These are phyloP conservation scores for Anadara kagoshimensis DNA, from an alignment of 1,140 invertebrate species.

Conservation along the genomic window DNA sequence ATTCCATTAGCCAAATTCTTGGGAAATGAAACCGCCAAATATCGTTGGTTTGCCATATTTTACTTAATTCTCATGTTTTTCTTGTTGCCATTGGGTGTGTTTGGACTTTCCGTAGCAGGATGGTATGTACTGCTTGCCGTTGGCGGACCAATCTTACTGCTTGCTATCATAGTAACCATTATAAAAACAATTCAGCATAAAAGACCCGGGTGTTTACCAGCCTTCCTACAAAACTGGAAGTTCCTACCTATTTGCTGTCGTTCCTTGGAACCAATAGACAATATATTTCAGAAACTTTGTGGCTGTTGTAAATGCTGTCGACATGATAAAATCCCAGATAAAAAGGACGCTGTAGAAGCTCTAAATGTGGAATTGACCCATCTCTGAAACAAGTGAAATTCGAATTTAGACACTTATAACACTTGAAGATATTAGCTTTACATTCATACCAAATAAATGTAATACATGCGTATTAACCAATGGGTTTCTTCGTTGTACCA, in stretches of 20 bases:
- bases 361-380: too few species aligned
- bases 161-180: slow-evolving; percentile 49
- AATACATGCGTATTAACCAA: too few species aligned
- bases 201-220: slow-evolving; percentile 50
- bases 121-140: slow-evolving; percentile 61
- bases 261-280: slow-evolving; percentile 60
- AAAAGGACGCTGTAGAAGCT: too few species aligned
- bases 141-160: slow-evolving; percentile 44
- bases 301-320: slow-evolving; percentile 17
- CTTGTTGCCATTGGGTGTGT: slow-evolving; percentile 74
- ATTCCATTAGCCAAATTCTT: slow-evolving; percentile 77
- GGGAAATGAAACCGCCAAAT: slow-evolving; percentile 75
- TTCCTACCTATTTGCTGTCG: slow-evolving; percentile 55
- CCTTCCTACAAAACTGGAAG: slow-evolving; percentile 58
- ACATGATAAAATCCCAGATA: too few species aligned
- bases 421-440: too few species aligned
- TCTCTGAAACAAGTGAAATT: too few species aligned
- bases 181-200: slow-evolving; percentile 62
- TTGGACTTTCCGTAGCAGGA: slow-evolving; percentile 73
- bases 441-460: too few species aligned
- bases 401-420: too few species aligned
- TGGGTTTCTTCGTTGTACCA: too few species aligned
- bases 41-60: slow-evolving; percentile 78
- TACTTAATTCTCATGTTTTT: slow-evolving; percentile 78
- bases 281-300: slow-evolving; percentile 4